phyloP scores from a whole-genome alignment of 1,140 invertebrate species.

The Caenorhabditis tropicalis region DNA sequence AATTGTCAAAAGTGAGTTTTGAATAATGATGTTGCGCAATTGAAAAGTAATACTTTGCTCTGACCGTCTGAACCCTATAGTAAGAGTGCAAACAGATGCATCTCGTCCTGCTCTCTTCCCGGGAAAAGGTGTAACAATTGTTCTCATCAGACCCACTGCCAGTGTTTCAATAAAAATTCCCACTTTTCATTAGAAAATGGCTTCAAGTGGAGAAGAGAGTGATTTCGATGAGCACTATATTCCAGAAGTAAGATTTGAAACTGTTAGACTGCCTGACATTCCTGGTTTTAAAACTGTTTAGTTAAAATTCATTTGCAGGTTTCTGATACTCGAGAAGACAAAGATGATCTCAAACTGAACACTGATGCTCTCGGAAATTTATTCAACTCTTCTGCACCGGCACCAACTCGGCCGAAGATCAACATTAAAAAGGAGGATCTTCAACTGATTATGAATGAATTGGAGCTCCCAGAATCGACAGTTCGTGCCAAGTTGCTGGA shows the following conservation, averaged over 20 bases:
- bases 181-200: neutral
- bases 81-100: neutral
- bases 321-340: constrained; percentile 14
- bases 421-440: constrained; percentile 51
- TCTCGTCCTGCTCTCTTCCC: neutral
- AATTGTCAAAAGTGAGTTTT: constrained; percentile 42
- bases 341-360: constrained; percentile 43
- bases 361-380: constrained; percentile 45
- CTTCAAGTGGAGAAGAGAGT: neutral
- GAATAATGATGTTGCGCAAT: neutral
- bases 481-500: neutral
- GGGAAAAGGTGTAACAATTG: neutral
- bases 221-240: constrained; percentile 22
- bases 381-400: neutral
- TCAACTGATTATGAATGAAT: constrained; percentile 46
- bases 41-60: neutral
- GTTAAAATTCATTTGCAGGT: constrained; percentile 32
- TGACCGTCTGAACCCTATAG: constrained; percentile 7
- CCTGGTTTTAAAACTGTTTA: neutral
- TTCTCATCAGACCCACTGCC: neutral
- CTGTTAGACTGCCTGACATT: neutral
- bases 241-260: constrained; percentile 6
- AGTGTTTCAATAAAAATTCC: neutral
- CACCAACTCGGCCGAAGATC: neutral
- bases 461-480: constrained; percentile 31